Conservation (phyloP, 2,888 invertebrate species). For the Meganola albula region DNA sequence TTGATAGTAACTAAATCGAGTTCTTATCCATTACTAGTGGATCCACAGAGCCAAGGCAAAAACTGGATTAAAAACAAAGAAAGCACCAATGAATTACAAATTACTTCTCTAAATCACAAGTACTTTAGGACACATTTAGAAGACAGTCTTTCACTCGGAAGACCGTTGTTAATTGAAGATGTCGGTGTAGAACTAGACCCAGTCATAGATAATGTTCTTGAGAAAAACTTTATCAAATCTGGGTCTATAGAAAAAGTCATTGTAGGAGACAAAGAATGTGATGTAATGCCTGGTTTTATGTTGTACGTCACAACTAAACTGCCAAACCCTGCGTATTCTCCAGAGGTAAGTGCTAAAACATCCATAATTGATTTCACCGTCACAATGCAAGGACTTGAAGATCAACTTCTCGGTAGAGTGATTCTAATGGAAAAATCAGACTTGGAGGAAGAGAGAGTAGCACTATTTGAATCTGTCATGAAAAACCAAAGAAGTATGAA, state of each 20-base stretch:
- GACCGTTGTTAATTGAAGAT: conserved; percentile 95
- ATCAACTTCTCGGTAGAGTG: conserved; percentile 94
- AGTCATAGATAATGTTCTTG: conserved; percentile 96
- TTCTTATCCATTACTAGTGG: conserved; percentile 94
- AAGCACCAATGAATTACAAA: conserved; percentile 91
- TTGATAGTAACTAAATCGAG: conserved; percentile 96
- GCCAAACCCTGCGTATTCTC: conserved; percentile 97
- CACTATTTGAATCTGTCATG: conserved; percentile 96
- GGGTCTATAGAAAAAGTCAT: conserved; percentile 97
- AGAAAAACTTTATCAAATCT: conserved; percentile 98
- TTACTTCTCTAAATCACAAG: conserved; percentile 96
- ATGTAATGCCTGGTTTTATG: conserved; percentile 97
- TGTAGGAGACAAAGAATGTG: conserved; percentile 97
- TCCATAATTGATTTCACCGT: conserved; percentile 99
- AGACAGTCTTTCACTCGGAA: conserved; percentile 90
- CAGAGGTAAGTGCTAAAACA: conserved; percentile 97
- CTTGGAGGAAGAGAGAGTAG: conserved; percentile 94
- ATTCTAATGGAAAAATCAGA: conserved; percentile 98
- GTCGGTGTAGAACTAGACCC: conserved; percentile 97
- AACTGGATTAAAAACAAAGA: conserved; percentile 98
- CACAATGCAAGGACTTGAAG: conserved; percentile 96
- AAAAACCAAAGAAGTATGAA: conserved; percentile 98
- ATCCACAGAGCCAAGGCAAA: conserved; percentile 98
- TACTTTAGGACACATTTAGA: conserved; percentile 96
- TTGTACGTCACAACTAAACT: conserved; percentile 97